phyloP scores from a whole-genome alignment of 2,797 vertebrate genomes.

The Eospalax fontanierii region DNA sequence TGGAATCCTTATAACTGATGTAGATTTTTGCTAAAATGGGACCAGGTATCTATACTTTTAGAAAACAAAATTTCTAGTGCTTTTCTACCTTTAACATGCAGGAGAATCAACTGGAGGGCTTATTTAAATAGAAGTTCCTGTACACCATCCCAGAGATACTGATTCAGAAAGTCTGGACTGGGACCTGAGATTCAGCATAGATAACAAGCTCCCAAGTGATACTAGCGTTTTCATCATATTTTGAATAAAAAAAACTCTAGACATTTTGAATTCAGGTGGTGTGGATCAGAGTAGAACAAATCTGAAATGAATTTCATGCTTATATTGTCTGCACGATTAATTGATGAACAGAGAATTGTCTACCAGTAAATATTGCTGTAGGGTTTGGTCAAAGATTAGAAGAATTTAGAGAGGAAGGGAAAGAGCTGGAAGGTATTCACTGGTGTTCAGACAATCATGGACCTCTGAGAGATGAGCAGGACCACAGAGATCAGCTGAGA shows the following conservation, averaged over 20 bases:
- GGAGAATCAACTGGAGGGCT: background rate
- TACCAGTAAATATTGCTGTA: background rate
- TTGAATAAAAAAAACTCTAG: constrained; percentile 5
- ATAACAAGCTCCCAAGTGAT: constrained; percentile 12
- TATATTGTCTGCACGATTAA: constrained; percentile 27
- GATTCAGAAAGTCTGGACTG: background rate
- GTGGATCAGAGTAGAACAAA: background rate
- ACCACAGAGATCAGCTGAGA: background rate
- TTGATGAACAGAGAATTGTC: background rate
- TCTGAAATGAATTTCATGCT: background rate
- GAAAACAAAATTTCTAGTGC: background rate
- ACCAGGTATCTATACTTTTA: constrained; percentile 6
- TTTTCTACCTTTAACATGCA: constrained; percentile 28
- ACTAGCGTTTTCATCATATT: background rate
- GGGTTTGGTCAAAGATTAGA: background rate
- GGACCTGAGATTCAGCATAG: constrained; percentile 20
- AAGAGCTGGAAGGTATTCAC: background rate
- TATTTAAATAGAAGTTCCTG: background rate
- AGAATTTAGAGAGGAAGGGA: background rate
- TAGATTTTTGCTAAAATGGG: constrained; percentile 23
- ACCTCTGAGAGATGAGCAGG: background rate
- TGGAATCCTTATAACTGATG: background rate
- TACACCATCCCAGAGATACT: background rate
- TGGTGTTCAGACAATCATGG: background rate
- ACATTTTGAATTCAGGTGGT: constrained; percentile 1